Evolutionary conservation across 2,888 invertebrate genomes (phyloP).

Genomic region (Ophion ellenae): DNA sequence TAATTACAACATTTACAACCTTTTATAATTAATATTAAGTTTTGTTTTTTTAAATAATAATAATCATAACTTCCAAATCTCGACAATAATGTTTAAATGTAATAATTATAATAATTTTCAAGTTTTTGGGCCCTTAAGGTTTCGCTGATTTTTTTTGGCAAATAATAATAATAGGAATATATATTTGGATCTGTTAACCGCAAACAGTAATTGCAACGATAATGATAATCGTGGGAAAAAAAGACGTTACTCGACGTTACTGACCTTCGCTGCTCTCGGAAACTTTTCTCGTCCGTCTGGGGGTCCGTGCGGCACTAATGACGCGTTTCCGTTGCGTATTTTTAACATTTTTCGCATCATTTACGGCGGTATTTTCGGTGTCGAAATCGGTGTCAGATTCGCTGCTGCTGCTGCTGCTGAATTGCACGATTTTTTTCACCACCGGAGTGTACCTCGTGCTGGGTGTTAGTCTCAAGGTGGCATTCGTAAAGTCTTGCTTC

Average conservation of each 20-base stretch:
- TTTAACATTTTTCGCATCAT: constrained; percentile 19
- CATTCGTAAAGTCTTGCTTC: constrained; percentile 75
- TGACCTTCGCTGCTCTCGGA: constrained; percentile 70
- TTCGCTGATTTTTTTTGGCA: neutral
- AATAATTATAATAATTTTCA: too few species aligned
- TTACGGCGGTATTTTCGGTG: constrained; percentile 70
- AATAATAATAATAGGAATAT: neutral
- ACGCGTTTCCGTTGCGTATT: constrained; percentile 32
- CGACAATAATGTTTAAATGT: too few species aligned
- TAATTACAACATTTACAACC: too few species aligned
- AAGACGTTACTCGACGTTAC: constrained; percentile 3
- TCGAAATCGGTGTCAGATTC: constrained; percentile 80
- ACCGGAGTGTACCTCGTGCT: constrained; percentile 73
- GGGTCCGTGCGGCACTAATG: constrained; percentile 52
- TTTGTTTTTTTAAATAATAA: too few species aligned
- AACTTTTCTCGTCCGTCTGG: constrained; percentile 67
- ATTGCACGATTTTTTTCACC: constrained; percentile 77
- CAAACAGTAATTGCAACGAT: neutral
- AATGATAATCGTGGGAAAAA: neutral
- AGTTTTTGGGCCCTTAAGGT: too few species aligned
- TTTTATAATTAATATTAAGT: too few species aligned
- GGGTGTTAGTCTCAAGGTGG: constrained; percentile 70
- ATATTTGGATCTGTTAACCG: neutral
- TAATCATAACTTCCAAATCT: too few species aligned
- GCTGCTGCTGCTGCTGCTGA: constrained; percentile 78